phyloP scores from a whole-genome alignment of 2,888 invertebrate genomes.

The Ornithoptera priamus region DNA sequence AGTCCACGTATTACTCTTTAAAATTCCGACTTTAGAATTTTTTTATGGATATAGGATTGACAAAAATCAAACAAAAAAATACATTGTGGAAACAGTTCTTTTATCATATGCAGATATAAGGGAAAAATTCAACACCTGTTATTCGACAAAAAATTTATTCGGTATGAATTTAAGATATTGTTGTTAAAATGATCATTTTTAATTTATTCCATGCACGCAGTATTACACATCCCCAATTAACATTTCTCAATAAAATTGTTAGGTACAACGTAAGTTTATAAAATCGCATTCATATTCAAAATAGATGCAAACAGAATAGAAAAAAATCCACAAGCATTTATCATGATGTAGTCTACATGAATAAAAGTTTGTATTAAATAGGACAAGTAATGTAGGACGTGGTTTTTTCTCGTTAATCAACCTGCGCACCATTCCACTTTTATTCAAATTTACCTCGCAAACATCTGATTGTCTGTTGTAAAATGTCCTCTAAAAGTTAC shows the following conservation, averaged over 20 bases:
- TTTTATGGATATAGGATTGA: too few relatives aligned
- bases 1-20: too few relatives aligned
- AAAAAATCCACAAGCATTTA: slow-evolving; percentile 5
- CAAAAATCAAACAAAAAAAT: too few relatives aligned
- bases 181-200: too few relatives aligned
- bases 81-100: too few relatives aligned
- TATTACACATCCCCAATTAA: too few relatives aligned
- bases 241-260: neutral
- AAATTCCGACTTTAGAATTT: too few relatives aligned
- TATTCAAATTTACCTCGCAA: slow-evolving; percentile 5
- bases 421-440: neutral
- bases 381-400: slow-evolving; percentile 19
- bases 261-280: slow-evolving; percentile 12
- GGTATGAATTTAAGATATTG: too few relatives aligned
- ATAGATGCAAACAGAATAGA: neutral
- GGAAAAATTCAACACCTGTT: too few relatives aligned
- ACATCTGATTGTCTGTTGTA: neutral
- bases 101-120: too few relatives aligned
- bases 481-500: slow-evolving; percentile 3
- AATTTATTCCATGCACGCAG: too few relatives aligned
- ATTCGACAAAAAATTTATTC: too few relatives aligned
- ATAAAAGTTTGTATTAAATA: slow-evolving; percentile 15
- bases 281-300: slow-evolving; percentile 8
- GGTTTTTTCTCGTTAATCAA: slow-evolving; percentile 19
- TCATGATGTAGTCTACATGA: slow-evolving; percentile 7